phyloP scores from a whole-genome alignment of 2,888 invertebrate genomes.

The Leucophora obtusa region DNA sequence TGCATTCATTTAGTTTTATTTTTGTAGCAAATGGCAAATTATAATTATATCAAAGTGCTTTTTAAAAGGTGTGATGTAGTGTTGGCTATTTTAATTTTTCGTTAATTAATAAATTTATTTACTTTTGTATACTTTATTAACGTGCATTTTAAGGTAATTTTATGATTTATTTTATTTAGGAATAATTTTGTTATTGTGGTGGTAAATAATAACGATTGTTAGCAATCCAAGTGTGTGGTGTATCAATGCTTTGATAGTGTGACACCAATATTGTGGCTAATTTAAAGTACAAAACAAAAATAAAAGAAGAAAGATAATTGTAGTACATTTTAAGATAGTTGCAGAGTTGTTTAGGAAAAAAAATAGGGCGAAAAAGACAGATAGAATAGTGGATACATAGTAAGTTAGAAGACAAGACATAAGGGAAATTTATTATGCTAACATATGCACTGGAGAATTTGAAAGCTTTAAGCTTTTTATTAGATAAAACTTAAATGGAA shows the following conservation, averaged over 20 bases:
- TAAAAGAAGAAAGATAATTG: not conserved
- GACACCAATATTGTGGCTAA: conserved; percentile 78
- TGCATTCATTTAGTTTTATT: conserved; percentile 2
- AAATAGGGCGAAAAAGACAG: not conserved
- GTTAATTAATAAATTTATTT: not conserved
- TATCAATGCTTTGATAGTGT: conserved; percentile 79
- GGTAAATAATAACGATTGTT: conserved; percentile 69
- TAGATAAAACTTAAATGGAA: not conserved
- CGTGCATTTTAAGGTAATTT: conserved; percentile 46
- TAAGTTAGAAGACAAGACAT: not conserved
- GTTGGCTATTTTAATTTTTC: not conserved
- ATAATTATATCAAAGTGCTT: conserved; percentile 8
- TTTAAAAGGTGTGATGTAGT: not conserved
- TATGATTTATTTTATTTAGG: conserved; percentile 49
- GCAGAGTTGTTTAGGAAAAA: conserved; percentile 10
- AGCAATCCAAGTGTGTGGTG: conserved; percentile 77
- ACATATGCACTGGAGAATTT: not conserved
- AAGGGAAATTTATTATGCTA: not conserved
- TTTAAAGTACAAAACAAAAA: conserved; percentile 58
- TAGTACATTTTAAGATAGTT: conserved; percentile 39
- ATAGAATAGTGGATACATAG: not conserved
- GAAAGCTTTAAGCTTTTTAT: conserved; percentile 24
- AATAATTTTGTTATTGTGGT: conserved; percentile 67
- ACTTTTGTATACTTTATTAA: conserved; percentile 11
- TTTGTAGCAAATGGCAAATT: not conserved